Evolutionary conservation across 2,888 invertebrate genomes (phyloP).

Genomic region (Phaedon cochleariae): DNA sequence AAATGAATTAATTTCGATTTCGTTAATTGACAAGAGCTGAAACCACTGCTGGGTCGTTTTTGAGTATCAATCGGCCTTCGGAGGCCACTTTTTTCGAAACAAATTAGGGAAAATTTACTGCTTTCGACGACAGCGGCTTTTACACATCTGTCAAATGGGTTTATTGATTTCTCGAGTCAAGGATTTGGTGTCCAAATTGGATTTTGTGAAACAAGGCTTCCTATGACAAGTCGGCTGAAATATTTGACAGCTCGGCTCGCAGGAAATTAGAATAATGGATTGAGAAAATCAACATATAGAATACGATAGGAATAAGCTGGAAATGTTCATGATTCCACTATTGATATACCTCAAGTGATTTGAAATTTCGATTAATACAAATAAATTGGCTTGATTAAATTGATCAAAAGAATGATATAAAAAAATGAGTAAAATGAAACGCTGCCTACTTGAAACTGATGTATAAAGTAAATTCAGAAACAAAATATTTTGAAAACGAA

Average conservation of each 20-base stretch:
- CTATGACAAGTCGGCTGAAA: conserved; percentile 3
- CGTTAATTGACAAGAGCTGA: background rate
- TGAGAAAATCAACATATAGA: no score
- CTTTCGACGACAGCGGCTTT: conserved; percentile 12
- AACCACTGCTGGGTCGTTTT: background rate
- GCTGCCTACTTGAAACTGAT: background rate
- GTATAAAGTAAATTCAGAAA: background rate
- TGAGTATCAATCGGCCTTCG: background rate
- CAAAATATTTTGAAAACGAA: no score
- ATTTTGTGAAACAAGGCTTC: background rate
- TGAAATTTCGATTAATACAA: no score
- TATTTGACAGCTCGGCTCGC: background rate
- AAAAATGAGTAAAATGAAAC: background rate
- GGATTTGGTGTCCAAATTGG: conserved; percentile 8
- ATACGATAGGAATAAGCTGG: no score
- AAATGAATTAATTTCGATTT: background rate
- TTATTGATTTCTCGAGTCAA: conserved; percentile 19
- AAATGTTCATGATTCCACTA: no score
- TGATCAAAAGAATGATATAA: background rate
- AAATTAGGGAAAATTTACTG: background rate
- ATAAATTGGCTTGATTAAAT: background rate
- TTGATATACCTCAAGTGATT: no score
- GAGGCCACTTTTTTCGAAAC: background rate
- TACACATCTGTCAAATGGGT: conserved; percentile 19
- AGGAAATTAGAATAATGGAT: background rate